Percentiles rank a stretch among this genome's conserved stretches.
Evolutionary conservation across 2,113 vertebrate genomes (phyloP).

Genomic region (Lamprotornis superbus): DNA sequence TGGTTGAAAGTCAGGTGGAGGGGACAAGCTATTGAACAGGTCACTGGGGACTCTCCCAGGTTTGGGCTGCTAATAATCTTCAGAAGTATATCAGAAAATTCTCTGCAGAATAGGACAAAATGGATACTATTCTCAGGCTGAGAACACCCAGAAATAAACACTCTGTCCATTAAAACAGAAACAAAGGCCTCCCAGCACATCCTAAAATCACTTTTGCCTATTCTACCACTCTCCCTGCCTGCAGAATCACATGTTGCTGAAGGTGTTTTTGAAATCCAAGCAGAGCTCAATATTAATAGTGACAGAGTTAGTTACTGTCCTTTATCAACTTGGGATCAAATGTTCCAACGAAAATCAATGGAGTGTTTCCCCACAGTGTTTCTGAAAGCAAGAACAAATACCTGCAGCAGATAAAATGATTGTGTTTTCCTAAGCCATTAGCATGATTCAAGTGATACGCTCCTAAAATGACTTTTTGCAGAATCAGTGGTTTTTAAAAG

Average conservation of each 20-base stretch:
- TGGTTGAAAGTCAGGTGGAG: conserved; percentile 70
- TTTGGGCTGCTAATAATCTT: conserved; percentile 52
- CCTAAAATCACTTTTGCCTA: background rate
- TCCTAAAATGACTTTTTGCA: background rate
- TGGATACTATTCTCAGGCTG: background rate
- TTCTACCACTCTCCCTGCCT: background rate
- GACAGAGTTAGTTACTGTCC: background rate
- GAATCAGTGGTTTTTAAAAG: background rate
- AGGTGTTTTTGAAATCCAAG: background rate
- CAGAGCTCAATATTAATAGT: background rate
- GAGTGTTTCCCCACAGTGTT: background rate
- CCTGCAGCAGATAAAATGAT: background rate
- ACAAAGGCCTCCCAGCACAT: background rate
- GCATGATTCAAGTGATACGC: background rate
- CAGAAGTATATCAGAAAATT: conserved; percentile 7
- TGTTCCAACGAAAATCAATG: background rate
- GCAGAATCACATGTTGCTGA: background rate
- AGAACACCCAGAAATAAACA: background rate
- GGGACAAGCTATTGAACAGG: conserved; percentile 57
- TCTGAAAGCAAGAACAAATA: conserved; percentile 3
- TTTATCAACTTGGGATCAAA: conserved; percentile 23
- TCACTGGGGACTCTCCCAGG: conserved; percentile 38
- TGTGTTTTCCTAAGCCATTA: background rate
- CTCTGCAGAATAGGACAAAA: background rate
- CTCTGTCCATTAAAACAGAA: background rate